phyloP scores from a whole-genome alignment of 2,113 vertebrate genomes.

The Halcyon senegalensis region DNA sequence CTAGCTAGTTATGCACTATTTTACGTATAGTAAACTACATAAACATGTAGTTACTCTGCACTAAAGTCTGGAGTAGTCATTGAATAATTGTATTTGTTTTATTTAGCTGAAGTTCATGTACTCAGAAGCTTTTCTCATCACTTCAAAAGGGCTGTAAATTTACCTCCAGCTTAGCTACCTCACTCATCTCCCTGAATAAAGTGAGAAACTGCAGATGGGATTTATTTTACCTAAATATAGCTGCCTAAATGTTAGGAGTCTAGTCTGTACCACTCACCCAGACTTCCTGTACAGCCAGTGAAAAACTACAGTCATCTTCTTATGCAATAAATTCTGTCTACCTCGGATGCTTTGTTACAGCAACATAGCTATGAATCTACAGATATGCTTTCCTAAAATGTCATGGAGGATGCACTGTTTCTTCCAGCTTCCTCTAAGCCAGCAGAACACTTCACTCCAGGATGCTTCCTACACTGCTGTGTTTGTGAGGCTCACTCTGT shows the following conservation, averaged over 20 bases:
- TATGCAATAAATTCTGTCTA: not conserved
- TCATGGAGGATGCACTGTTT: not conserved
- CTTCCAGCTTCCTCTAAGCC: not conserved
- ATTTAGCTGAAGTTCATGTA: not conserved
- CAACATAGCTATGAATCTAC: not conserved
- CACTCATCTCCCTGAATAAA: not conserved
- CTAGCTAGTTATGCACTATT: not conserved
- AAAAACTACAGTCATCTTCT: not conserved
- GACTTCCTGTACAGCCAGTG: not conserved
- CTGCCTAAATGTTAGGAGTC: not conserved
- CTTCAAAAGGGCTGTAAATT: not conserved
- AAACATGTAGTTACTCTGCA: not conserved
- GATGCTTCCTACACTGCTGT: not conserved
- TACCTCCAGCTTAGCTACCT: not conserved
- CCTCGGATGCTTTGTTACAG: not conserved
- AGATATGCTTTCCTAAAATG: not conserved
- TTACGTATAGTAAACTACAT: not conserved
- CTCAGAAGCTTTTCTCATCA: not conserved
- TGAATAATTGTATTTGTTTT: not conserved
- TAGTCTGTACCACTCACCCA: not conserved
- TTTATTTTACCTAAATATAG: slow-evolving; percentile 1
- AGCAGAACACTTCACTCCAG: not conserved
- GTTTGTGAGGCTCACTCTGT: not conserved
- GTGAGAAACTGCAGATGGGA: not conserved
- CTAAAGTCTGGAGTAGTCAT: not conserved